These are phyloP conservation scores for Oophaga sylvatica DNA, from an alignment of 2,797 vertebrate species.

Conservation along the genomic window DNA sequence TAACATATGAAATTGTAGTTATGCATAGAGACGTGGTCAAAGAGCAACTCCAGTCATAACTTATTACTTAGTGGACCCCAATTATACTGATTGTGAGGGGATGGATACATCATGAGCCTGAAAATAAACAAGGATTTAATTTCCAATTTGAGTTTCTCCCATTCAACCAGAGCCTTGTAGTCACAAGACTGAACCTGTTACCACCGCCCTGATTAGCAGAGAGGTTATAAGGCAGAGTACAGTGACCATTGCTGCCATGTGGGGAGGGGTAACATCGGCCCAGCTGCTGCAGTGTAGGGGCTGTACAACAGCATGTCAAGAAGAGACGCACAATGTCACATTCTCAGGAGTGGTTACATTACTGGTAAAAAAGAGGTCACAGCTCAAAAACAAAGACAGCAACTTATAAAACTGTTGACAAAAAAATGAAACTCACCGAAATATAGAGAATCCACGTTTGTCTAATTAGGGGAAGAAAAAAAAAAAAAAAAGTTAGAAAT, in stretches of 20 bases:
- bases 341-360: background rate
- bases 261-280: too few relatives aligned
- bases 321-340: too few relatives aligned
- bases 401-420: background rate
- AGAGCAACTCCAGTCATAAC: background rate
- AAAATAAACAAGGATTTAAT: background rate
- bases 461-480: background rate
- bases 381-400: background rate
- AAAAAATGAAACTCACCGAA: background rate
- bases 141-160: background rate
- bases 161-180: background rate
- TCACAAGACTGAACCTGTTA: background rate
- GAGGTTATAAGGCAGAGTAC: background rate
- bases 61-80: background rate
- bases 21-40: background rate
- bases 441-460: background rate
- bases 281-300: too few relatives aligned
- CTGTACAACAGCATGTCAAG: too few relatives aligned
- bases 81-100: background rate
- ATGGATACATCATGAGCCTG: background rate
- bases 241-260: background rate
- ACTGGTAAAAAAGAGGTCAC: background rate
- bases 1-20: too few relatives aligned
- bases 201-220: too few relatives aligned
- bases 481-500: background rate